These are phyloP conservation scores for Apodemia zela DNA, from an alignment of 2,888 invertebrate genomes.

Conservation along the genomic window DNA sequence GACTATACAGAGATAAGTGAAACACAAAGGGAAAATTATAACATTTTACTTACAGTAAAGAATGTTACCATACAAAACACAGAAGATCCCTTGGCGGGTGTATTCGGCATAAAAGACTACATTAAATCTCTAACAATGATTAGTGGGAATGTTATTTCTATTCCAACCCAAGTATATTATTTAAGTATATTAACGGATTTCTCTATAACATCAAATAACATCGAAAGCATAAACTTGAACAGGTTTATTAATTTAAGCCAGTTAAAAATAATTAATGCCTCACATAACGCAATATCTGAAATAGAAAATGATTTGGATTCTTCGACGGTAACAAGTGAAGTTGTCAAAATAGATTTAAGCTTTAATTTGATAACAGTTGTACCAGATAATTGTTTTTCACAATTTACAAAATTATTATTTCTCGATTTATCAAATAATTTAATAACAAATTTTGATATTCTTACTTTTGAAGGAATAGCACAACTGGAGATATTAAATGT, in stretches of 20 bases:
- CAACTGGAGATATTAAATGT: neutral
- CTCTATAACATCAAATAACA: too few relatives aligned
- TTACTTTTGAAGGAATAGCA: neutral
- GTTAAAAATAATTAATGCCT: neutral
- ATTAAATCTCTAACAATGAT: neutral
- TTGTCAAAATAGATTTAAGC: neutral
- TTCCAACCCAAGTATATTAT: neutral
- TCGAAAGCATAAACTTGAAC: neutral
- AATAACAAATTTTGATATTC: neutral
- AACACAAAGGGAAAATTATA: too few relatives aligned
- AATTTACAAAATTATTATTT: neutral
- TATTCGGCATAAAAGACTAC: too few relatives aligned
- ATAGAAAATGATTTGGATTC: neutral
- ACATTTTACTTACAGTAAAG: too few relatives aligned
- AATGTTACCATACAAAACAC: too few relatives aligned
- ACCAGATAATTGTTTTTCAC: neutral
- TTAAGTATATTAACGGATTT: neutral
- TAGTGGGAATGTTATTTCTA: neutral
- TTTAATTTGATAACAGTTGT: neutral
- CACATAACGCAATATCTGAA: neutral
- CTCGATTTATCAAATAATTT: constrained; percentile 1
- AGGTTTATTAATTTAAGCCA: neutral
- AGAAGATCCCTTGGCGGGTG: too few relatives aligned
- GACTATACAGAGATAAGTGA: too few relatives aligned
- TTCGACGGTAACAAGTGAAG: neutral